Evolutionary conservation across 2,113 vertebrate genomes (phyloP).

Genomic region (Hippotragus niger): DNA sequence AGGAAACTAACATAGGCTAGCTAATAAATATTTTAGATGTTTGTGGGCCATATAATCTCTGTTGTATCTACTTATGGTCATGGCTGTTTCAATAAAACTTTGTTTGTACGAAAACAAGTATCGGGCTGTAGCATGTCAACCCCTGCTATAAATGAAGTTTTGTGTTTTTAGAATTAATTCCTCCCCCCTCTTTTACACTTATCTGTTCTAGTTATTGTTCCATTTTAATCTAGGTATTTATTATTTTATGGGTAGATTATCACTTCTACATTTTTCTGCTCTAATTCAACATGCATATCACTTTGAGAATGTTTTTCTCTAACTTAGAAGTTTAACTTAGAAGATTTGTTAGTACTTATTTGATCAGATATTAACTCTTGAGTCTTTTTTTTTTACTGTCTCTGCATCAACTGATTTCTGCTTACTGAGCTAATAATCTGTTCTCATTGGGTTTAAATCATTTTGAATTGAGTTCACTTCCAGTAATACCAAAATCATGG

Average conservation of each 20-base stretch:
- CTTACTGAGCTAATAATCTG: not conserved
- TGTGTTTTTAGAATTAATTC: not conserved
- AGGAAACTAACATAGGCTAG: not conserved
- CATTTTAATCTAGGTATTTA: not conserved
- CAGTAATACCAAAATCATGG: not conserved
- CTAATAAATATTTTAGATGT: not conserved
- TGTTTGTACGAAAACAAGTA: not conserved
- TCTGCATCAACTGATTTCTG: not conserved
- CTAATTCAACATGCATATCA: not conserved
- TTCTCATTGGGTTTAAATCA: not conserved
- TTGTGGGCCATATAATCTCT: not conserved
- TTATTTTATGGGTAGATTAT: not conserved
- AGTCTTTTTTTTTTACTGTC: not conserved
- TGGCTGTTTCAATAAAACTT: not conserved
- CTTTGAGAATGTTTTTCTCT: not conserved
- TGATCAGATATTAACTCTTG: not conserved
- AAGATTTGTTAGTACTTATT: not conserved
- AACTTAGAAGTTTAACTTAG: not conserved
- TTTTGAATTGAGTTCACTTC: not conserved
- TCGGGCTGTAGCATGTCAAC: not conserved
- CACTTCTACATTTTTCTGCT: not conserved
- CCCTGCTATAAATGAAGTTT: not conserved
- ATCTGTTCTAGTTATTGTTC: not conserved
- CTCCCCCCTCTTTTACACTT: not conserved
- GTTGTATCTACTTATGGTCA: not conserved